Percentiles rank a stretch among this genome's conserved stretches.
Conservation (phyloP, 2,797 vertebrate species). For the Neostethus bicornis region DNA sequence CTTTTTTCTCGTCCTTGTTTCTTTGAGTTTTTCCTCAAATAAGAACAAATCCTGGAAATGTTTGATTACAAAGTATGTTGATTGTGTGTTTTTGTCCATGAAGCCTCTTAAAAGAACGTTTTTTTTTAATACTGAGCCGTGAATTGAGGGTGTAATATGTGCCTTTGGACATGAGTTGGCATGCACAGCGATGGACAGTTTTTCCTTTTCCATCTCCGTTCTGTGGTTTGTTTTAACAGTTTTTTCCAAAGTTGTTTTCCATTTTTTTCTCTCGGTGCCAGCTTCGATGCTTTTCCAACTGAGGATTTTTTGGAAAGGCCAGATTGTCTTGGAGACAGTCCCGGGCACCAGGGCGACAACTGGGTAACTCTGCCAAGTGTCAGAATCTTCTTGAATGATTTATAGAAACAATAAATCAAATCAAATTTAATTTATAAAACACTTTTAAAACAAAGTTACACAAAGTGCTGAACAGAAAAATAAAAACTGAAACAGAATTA, state of each 20-base stretch:
- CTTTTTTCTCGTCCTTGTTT: too few relatives aligned
- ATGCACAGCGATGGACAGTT: slow-evolving; percentile 2
- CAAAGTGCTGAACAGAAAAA: too few relatives aligned
- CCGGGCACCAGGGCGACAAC: slow-evolving; percentile 48
- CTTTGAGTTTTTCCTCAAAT: too few relatives aligned
- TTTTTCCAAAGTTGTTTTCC: slow-evolving; percentile 38
- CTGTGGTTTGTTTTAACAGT: slow-evolving; percentile 12
- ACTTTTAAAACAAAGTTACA: background rate
- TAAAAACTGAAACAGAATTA: too few relatives aligned
- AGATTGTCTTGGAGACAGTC: slow-evolving; percentile 59
- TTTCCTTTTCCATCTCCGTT: slow-evolving; percentile 13
- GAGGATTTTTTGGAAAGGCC: slow-evolving; percentile 53
- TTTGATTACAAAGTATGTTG: too few relatives aligned
- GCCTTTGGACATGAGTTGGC: slow-evolving; percentile 3
- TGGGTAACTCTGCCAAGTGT: slow-evolving; percentile 40
- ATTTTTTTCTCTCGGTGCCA: slow-evolving; percentile 11
- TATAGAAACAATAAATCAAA: too few relatives aligned
- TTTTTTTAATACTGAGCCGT: background rate
- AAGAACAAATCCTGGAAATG: too few relatives aligned
- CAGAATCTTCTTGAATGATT: slow-evolving; percentile 22
- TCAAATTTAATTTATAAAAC: background rate
- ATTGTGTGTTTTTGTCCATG: too few relatives aligned
- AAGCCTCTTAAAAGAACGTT: background rate
- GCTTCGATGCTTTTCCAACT: slow-evolving; percentile 60
- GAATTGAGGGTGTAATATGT: slow-evolving; percentile 4